These are phyloP conservation scores for Onychorhynchus coronatus DNA, from an alignment of 2,113 vertebrate species.

Conservation along the genomic window DNA sequence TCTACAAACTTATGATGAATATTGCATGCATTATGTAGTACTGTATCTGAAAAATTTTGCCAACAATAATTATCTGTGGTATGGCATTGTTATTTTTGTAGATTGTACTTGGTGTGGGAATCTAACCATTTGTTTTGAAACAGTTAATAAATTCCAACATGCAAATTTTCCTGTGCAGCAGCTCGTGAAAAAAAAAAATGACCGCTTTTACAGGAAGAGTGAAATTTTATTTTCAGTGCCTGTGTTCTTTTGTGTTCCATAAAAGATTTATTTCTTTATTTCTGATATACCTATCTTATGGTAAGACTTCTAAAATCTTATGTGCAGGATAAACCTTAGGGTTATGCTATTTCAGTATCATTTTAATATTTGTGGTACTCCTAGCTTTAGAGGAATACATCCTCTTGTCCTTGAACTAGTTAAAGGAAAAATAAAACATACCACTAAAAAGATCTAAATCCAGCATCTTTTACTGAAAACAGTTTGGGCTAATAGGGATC, in stretches of 20 bases:
- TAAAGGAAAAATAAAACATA: background rate
- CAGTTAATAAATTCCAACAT: background rate
- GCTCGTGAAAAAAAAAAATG: background rate
- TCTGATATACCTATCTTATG: background rate
- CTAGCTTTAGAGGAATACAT: background rate
- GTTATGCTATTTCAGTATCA: background rate
- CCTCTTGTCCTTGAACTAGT: background rate
- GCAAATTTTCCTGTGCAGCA: background rate
- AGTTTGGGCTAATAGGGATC: background rate
- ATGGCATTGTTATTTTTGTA: background rate
- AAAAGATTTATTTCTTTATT: background rate
- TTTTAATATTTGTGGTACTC: background rate
- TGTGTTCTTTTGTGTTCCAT: fast-evolving
- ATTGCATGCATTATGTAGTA: background rate
- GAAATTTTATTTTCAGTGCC: background rate
- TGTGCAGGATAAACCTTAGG: background rate
- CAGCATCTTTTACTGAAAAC: background rate
- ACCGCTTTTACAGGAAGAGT: background rate
- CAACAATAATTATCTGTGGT: background rate
- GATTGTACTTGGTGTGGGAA: background rate
- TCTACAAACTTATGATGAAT: background rate
- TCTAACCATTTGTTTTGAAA: background rate
- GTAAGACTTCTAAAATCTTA: background rate
- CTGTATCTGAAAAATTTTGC: background rate
- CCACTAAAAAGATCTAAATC: background rate